phyloP scores from a whole-genome alignment of 2,113 vertebrate species.

The Rallus limicola region DNA sequence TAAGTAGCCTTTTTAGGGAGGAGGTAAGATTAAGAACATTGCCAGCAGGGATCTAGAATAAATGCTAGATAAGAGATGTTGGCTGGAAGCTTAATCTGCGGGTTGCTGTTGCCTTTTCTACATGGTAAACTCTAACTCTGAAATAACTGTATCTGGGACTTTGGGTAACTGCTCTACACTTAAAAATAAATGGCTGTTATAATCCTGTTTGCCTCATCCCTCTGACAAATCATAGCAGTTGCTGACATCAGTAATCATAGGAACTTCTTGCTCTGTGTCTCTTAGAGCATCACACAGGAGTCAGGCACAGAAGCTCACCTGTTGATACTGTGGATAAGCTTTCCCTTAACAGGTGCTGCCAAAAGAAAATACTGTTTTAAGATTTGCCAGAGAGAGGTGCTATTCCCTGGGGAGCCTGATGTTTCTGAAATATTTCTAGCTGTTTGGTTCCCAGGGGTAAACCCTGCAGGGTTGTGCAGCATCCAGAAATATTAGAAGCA shows the following conservation, averaged over 20 bases:
- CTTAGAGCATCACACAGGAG: background rate
- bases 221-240: background rate
- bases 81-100: background rate
- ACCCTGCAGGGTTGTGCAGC: background rate
- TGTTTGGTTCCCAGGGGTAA: background rate
- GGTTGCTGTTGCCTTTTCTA: background rate
- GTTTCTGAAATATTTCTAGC: background rate
- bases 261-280: background rate
- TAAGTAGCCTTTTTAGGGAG: background rate
- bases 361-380: background rate
- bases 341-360: background rate
- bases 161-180: background rate
- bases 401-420: background rate
- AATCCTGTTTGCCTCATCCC: background rate
- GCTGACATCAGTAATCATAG: background rate
- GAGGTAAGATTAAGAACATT: background rate
- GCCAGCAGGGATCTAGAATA: background rate
- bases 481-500: background rate
- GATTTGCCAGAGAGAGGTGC: background rate
- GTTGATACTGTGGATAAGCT: background rate
- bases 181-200: background rate
- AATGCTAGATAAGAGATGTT: background rate
- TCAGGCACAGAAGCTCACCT: background rate
- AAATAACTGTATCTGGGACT: background rate
- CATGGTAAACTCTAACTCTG: background rate